These are phyloP conservation scores for Didymodactylos carnosus DNA, from an alignment of 2,888 invertebrate species.

Conservation along the genomic window DNA sequence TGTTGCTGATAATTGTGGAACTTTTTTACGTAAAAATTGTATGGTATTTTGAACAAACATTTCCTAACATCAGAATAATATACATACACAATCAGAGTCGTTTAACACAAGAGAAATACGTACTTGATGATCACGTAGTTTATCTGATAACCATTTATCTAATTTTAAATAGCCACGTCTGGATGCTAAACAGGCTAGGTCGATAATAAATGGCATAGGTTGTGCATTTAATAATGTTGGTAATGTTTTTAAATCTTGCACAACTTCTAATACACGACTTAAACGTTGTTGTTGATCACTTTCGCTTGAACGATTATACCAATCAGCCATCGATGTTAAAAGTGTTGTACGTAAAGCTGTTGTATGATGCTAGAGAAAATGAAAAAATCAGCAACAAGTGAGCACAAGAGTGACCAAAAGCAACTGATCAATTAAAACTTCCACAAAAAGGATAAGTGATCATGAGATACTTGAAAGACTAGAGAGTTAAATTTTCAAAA, in stretches of 20 bases:
- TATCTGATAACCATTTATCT: slow-evolving; percentile 94
- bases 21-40: slow-evolving; percentile 46
- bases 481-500: not conserved
- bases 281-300: slow-evolving; percentile 68
- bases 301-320: slow-evolving; percentile 67
- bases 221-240: slow-evolving; percentile 64
- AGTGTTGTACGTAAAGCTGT: slow-evolving; percentile 33
- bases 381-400: not conserved
- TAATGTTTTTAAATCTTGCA: slow-evolving; percentile 64
- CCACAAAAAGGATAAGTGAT: no score
- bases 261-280: slow-evolving; percentile 81
- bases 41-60: slow-evolving; percentile 35
- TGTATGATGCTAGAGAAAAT: slow-evolving; percentile 20
- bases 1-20: slow-evolving; percentile 61
- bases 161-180: slow-evolving; percentile 84
- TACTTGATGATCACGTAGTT: slow-evolving; percentile 78
- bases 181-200: slow-evolving; percentile 86
- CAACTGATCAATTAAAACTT: no score
- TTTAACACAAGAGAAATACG: not conserved
- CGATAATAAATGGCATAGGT: slow-evolving; percentile 57
- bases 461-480: no score
- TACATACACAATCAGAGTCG: not conserved
- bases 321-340: slow-evolving; percentile 90
- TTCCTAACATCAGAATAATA: slow-evolving; percentile 23
- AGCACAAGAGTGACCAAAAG: no score